Base-by-base conservation (phyloP, 2,113 vertebrate species). In the Macrotis lagotis region DNA sequence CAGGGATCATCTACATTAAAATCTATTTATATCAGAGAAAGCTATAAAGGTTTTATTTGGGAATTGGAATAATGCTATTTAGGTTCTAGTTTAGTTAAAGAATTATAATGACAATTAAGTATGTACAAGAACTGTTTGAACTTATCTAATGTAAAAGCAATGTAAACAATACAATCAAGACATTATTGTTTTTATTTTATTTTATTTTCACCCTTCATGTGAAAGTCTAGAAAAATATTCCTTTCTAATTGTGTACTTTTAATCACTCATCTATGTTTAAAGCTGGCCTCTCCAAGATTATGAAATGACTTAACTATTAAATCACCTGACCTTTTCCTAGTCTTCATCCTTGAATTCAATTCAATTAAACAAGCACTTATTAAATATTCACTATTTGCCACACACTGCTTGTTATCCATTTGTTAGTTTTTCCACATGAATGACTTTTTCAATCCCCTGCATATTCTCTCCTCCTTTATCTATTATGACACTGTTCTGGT, bases 31-130 rank as follows among this genome's bases (percentile, higher is more conserved):
- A 53, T n/a, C 25, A 74, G 50, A 95, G 37, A 93, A 5, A 28
- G 88, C 48, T 55, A 91, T 89, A 91, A 94, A 93, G 22, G 51
- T 28, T 93, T 96, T 94, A 90, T 95, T 88, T 88, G 90, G 51
- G 96, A 93, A 83, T 93, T 51, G 8, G 25, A 25, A 92, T 93
- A 90, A 55, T 83, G 48, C 88, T 92, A 44, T 31, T 93, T 53
- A 50, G 28, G 93, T 89, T 95, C 91, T 89, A 24, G 83, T 96
- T 50, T 90, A 95, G 50, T 89, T 91, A 91, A 83, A 96, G 89
- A 96, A 95, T 91, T 92, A 9, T 47, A 51, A 50, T 47, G 8
- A 48, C 94, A 91, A 93, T 93, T 59, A 92, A 88, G 92, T 88
- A 91, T 22, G 90, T 90, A 48, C 25, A 91, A 89, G 51, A 31